Evolutionary conservation across 2,113 vertebrate species (phyloP).

Genomic region (Colistium nudipinnis): DNA sequence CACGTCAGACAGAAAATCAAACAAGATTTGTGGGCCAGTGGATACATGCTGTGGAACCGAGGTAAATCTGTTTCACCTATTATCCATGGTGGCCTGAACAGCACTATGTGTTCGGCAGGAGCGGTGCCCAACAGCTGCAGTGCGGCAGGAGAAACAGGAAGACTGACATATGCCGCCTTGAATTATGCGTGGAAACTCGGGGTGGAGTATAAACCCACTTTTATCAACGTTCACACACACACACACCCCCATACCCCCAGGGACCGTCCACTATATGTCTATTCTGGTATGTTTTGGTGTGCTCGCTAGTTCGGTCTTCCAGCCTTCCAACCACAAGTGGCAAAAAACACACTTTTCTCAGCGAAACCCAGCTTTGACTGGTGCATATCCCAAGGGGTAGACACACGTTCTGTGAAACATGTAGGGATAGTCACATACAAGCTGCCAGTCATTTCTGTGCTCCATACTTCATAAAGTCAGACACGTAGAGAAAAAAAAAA

Average conservation of each 20-base stretch:
- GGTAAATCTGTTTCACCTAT: conserved; percentile 15
- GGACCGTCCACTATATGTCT: neutral
- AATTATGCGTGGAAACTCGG: conserved; percentile 6
- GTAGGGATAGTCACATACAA: neutral
- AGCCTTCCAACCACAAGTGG: neutral
- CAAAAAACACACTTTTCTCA: neutral
- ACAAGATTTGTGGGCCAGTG: neutral
- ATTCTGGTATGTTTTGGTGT: neutral
- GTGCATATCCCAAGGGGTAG: neutral
- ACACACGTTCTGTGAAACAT: neutral
- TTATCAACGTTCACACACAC: conserved; percentile 24
- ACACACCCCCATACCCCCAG: neutral
- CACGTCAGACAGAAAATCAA: neutral
- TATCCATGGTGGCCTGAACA: conserved; percentile 13
- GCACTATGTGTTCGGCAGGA: neutral
- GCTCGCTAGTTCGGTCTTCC: neutral
- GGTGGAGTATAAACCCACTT: conserved; percentile 11
- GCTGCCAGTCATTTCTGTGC: neutral
- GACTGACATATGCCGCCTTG: conserved; percentile 34
- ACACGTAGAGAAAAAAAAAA: no score
- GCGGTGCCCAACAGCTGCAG: conserved; percentile 38
- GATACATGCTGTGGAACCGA: neutral
- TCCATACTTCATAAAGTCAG: neutral
- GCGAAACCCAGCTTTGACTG: neutral
- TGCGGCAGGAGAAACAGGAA: conserved; percentile 15